These are phyloP conservation scores for Oncorhynchus kisutch DNA, from an alignment of 2,113 vertebrate genomes.

Conservation along the genomic window DNA sequence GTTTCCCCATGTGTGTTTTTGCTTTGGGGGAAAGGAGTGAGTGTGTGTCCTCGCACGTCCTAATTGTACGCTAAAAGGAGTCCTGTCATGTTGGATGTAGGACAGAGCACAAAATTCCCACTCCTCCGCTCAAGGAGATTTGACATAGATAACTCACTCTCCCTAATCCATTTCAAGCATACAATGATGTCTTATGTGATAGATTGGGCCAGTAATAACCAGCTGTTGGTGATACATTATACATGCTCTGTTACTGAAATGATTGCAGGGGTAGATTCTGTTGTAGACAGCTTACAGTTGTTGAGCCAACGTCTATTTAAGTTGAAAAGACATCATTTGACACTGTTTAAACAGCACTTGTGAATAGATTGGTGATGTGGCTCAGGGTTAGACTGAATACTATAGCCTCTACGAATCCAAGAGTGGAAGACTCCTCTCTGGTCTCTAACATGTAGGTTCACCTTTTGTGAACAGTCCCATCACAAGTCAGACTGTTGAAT, in stretches of 20 bases:
- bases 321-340: conserved; percentile 25
- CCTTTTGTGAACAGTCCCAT: no score
- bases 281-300: conserved; percentile 36
- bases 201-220: conserved; percentile 38
- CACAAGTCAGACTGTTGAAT: no score
- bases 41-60: conserved; percentile 32
- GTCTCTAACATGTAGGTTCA: no score
- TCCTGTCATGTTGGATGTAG: conserved; percentile 14
- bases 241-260: conserved; percentile 11
- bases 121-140: conserved; percentile 27
- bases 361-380: conserved; percentile 50
- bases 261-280: conserved; percentile 5
- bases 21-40: no score
- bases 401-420: no score
- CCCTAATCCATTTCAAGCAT: conserved; percentile 32
- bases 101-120: conserved; percentile 43
- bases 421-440: no score
- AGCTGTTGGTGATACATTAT: conserved; percentile 9
- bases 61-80: conserved; percentile 19
- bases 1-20: background rate
- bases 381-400: background rate
- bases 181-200: conserved; percentile 25
- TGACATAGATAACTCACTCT: conserved; percentile 20
- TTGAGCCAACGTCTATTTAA: conserved; percentile 60
- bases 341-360: conserved; percentile 55